Evolutionary conservation across 2,113 vertebrate species (phyloP).

Genomic region (Carassius gibelio): DNA sequence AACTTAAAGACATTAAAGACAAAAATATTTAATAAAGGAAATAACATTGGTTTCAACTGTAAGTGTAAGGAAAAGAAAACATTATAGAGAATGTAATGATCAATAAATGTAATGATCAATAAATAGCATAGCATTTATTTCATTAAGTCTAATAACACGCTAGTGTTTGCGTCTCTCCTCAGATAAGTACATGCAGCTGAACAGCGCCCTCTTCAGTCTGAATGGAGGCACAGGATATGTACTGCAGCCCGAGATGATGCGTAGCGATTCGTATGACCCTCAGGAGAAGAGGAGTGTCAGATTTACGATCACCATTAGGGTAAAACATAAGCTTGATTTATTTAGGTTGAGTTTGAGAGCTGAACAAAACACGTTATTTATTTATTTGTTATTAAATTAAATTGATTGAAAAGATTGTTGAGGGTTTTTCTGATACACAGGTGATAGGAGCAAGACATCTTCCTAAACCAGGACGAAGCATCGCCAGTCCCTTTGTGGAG

Average conservation of each 20-base stretch:
- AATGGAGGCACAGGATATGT: slow-evolving; percentile 89
- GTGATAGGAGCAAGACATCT: slow-evolving; percentile 93
- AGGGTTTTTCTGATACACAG: slow-evolving; percentile 66
- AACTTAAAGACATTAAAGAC: too few relatives aligned
- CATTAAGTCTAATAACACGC: neutral
- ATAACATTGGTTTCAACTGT: neutral
- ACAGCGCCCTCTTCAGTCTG: slow-evolving; percentile 88
- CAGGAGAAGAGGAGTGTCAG: slow-evolving; percentile 78
- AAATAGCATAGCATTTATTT: neutral
- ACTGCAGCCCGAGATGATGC: slow-evolving; percentile 92
- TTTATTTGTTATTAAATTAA: neutral
- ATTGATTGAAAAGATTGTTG: neutral
- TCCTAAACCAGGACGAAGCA: slow-evolving; percentile 88
- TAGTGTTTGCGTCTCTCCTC: slow-evolving; percentile 37
- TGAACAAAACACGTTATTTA: neutral
- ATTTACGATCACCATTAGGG: slow-evolving; percentile 75
- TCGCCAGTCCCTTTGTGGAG: slow-evolving; percentile 94
- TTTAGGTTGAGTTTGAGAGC: neutral
- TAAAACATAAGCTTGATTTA: slow-evolving; percentile 52
- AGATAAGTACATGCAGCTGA: slow-evolving; percentile 96
- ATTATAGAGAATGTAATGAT: too few relatives aligned
- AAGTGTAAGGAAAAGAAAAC: neutral
- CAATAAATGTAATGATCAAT: neutral
- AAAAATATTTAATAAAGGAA: neutral
- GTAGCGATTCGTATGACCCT: slow-evolving; percentile 85